Percentiles rank a stretch among this genome's conserved stretches.
Conservation (phyloP, 2,113 vertebrate species). For the Leptodactylus fuscus region DNA sequence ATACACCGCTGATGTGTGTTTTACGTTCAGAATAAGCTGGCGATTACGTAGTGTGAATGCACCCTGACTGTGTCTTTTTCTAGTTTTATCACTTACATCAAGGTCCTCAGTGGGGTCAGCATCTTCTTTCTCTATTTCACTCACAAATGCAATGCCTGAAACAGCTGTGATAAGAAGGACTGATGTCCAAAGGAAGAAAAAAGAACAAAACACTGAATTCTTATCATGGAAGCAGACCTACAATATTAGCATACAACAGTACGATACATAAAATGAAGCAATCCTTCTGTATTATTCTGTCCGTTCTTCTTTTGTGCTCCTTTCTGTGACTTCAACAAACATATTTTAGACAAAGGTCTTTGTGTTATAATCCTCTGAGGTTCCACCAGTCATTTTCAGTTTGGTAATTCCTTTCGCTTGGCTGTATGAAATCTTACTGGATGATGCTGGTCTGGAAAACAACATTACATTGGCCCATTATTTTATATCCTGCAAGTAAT, state of each 20-base stretch:
- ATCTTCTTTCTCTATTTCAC: neutral
- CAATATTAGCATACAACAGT: neutral
- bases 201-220: neutral
- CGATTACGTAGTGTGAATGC: no score
- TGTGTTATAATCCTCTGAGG: constrained; percentile 80
- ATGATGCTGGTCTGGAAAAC: constrained; percentile 75
- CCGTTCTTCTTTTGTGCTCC: neutral
- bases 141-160: neutral
- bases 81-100: neutral
- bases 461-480: constrained; percentile 52
- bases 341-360: constrained; percentile 84
- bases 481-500: neutral
- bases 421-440: constrained; percentile 78
- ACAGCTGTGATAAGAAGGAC: neutral
- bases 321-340: neutral
- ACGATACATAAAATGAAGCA: neutral
- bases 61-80: neutral
- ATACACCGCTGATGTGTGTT: no score
- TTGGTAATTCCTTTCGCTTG: constrained; percentile 73
- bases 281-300: neutral
- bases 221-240: neutral
- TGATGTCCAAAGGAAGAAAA: neutral
- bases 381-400: constrained; percentile 62
- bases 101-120: neutral
- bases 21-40: no score